These are phyloP conservation scores for Meleagris gallopavo DNA, from an alignment of 2,113 vertebrate genomes.

Conservation along the genomic window DNA sequence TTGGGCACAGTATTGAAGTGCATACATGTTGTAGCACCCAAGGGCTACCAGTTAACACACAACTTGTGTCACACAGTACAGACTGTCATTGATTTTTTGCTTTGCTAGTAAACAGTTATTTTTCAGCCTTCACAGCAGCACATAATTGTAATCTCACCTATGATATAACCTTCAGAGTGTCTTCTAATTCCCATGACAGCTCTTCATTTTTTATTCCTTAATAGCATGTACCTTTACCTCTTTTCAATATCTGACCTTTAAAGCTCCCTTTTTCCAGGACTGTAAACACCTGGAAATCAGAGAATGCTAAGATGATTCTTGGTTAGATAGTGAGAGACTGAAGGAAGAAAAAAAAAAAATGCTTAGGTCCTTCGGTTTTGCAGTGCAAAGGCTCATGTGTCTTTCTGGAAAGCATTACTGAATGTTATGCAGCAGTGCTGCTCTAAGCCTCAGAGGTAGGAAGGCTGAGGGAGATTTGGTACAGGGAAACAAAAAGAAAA, in stretches of 20 bases:
- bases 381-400: neutral
- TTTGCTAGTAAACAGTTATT: neutral
- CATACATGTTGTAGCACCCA: rapidly evolving
- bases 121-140: neutral
- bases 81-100: neutral
- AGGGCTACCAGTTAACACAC: neutral
- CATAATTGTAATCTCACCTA: neutral
- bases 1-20: rapidly evolving
- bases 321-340: neutral
- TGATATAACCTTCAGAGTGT: neutral
- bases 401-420: neutral
- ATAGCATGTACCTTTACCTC: neutral
- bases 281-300: neutral
- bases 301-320: neutral
- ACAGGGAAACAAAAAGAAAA: neutral
- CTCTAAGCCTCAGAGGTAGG: rapidly evolving
- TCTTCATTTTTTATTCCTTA: neutral
- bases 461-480: neutral
- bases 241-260: neutral
- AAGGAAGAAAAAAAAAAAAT: neutral
- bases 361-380: neutral
- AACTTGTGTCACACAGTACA: neutral
- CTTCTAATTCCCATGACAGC: neutral
- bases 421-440: neutral
- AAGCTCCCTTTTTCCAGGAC: neutral